A percentile compares a stretch with the other conserved stretches of the same genome.
Evolutionary conservation across 1,140 invertebrate species (phyloP).

Genomic region (Halictus rubicundus): DNA sequence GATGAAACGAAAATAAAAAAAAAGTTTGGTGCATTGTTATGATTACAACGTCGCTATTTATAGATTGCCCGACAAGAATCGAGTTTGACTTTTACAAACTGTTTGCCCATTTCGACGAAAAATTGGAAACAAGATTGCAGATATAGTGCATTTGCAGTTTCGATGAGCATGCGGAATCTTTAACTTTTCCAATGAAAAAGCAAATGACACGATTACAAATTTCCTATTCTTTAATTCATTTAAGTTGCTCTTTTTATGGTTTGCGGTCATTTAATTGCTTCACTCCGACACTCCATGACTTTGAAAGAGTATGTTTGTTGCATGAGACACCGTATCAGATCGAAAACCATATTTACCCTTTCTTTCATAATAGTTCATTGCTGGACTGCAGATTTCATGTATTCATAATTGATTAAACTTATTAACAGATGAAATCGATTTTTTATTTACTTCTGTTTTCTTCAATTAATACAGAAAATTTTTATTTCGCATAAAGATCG

Average conservation of each 20-base stretch:
- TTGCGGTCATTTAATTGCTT: neutral
- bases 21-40: neutral
- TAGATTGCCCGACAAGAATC: neutral
- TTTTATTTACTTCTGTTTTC: too few relatives aligned
- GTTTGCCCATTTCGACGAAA: neutral
- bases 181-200: neutral
- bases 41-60: neutral
- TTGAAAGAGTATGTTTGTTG: too few relatives aligned
- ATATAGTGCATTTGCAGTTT: neutral
- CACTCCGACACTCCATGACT: neutral
- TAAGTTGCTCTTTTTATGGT: neutral
- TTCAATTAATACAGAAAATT: too few relatives aligned
- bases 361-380: too few relatives aligned
- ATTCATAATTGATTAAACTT: too few relatives aligned
- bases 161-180: constrained; percentile 1
- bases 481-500: too few relatives aligned
- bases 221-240: too few relatives aligned
- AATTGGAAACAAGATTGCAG: constrained; percentile 1
- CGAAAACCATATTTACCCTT: too few relatives aligned
- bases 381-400: too few relatives aligned
- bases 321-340: too few relatives aligned
- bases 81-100: neutral
- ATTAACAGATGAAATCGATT: too few relatives aligned
- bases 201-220: neutral
- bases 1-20: constrained; percentile 6